phyloP scores from a whole-genome alignment of 1,140 invertebrate species.

The Drosophila littoralis region DNA sequence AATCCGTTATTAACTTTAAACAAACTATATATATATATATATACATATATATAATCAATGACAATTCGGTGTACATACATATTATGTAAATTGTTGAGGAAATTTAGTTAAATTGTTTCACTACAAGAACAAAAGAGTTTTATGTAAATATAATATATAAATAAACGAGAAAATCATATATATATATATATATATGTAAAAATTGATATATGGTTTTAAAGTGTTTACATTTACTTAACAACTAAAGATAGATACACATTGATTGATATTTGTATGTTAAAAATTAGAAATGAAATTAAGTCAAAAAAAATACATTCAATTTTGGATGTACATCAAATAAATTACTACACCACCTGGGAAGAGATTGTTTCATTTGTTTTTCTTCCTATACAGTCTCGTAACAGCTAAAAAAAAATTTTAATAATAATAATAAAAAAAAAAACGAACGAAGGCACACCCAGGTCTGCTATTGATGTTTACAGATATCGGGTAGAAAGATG shows the following conservation, averaged over 20 bases:
- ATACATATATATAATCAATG: constrained; percentile 6
- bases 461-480: constrained; percentile 8
- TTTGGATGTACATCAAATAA: constrained; percentile 48
- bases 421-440: constrained; percentile 30
- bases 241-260: constrained; percentile 37
- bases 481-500: constrained; percentile 18
- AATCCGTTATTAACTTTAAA: background rate
- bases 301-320: constrained; percentile 48
- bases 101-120: constrained; percentile 46
- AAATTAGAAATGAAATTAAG: constrained; percentile 44
- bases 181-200: constrained; percentile 20
- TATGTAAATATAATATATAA: constrained; percentile 10
- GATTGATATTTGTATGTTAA: constrained; percentile 30
- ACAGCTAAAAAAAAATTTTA: constrained; percentile 28
- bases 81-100: constrained; percentile 29
- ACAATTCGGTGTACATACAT: constrained; percentile 32
- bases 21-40: no score
- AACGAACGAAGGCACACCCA: constrained; percentile 51
- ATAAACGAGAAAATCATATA: constrained; percentile 26
- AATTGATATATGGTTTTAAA: constrained; percentile 34
- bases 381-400: constrained; percentile 44
- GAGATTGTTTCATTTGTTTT: constrained; percentile 26
- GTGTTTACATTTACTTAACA: constrained; percentile 51
- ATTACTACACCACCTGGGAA: constrained; percentile 44
- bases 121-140: constrained; percentile 16